Base-by-base conservation (phyloP, 2,888 invertebrate species). In the Bellardia pandia region DNA sequence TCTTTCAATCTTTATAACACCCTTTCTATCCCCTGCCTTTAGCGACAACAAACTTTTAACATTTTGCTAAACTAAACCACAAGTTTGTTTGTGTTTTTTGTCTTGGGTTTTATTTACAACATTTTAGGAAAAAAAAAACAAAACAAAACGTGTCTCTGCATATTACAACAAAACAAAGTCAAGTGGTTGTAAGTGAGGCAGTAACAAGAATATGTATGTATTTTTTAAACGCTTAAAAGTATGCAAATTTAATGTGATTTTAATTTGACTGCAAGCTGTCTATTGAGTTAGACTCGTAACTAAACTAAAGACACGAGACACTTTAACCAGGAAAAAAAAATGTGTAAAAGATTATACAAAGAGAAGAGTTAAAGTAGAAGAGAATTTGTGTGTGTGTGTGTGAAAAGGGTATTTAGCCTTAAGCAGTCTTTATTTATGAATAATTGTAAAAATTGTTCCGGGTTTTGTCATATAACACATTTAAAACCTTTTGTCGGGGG, bases 201-300 rank as follows among this genome's bases (percentile, higher is more conserved):
- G 16, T 64, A 62, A 40, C 3, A 56, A 45, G 68, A 79, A 79
- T 74, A 74, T 80, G 37, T 37, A 37, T 37, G 37, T 37, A 37
- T 37, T 85, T 71, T 56, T 42, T 40, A 83, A 86, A 16, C 86
- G 83, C 86, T 86, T 86, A 86, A 86, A 83, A 86, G 74, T 88
- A 92, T 92, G 91, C 90, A 92, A 91, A 92, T 91, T 90, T 90
- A 91, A 91, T 92, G 88, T 89, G 92, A 89, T 91, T 91, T 92
- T 92, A 91, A 92, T 92, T 92, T 91, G 89, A 89, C 88, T 86
- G 88, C 89, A 79, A 86, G 89, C 89, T 86, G 86, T 88, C 86
- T 85, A 69, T 85, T 58, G 56, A 72, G 74, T 77, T 69, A 75
- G 62, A 80, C 79, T 80, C 85, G 37, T 76, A 75, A 62, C 69